Base-by-base conservation (phyloP, 1,140 invertebrate species). In the Chelonus insularis region DNA sequence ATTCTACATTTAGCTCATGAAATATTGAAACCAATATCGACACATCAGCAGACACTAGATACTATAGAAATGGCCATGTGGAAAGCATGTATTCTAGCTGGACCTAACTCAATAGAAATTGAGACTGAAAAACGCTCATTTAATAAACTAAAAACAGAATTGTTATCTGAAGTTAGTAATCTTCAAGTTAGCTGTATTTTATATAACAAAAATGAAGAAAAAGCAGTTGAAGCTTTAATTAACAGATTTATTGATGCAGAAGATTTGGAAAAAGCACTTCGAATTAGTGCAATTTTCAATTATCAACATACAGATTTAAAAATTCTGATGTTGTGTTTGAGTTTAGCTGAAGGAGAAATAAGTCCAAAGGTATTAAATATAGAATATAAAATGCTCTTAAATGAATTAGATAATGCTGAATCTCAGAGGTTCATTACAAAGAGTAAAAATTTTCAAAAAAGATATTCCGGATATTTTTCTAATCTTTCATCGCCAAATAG, bases 1-100 rank as follows among this genome's bases (percentile, higher is more conserved):
- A 70, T 77, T 37, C 54, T 79, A 45, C 72, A 68, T 60, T 25
- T 78, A 4, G 75, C 76, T 12, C 68, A 72, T 14, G 69, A 76
- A 41, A 78, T 66, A 34, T 66, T 79, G 5, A 71, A 73, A 60
- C 52, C 68, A 18, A 71, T 70, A 32, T 66, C 73, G 8, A 65
- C 64, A 6, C 72, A 79, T 16, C 70, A 66, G n/a, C 55, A 72
- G 63, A 71, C 45, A 16, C 71, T 76, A 12, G 66, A 76, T 57
- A 71, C 67, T 0, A 62, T 78, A 0, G 77, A 79, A 70, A 73
- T 77, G 68, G 74, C 74, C 7, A 79, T 79, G 76, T 79, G 77
- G 77, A 79, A 79, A 59, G 75, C 76, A 0, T 79, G 75, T 55
- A 73, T 79, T 45, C 64, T 78, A 51, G 75, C 75, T 25, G 75